These are phyloP conservation scores for Napeogenes inachia DNA, from an alignment of 2,888 invertebrate genomes.

Conservation along the genomic window DNA sequence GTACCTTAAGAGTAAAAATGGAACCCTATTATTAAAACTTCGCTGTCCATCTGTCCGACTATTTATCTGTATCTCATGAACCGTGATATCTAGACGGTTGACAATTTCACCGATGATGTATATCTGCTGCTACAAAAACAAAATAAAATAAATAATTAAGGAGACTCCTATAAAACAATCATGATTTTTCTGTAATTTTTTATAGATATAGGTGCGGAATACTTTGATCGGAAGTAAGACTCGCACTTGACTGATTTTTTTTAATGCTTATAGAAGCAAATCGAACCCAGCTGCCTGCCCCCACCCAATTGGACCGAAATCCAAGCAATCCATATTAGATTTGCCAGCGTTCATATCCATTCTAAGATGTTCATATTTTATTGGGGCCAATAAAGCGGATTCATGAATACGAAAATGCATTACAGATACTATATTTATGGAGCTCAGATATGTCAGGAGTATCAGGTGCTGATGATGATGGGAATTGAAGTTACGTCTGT, in stretches of 20 bases:
- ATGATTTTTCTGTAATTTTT: too few species aligned
- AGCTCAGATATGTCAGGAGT: slow-evolving; percentile 73
- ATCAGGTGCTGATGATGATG: slow-evolving; percentile 76
- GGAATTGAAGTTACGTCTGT: neutral
- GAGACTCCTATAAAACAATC: neutral
- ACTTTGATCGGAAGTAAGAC: too few species aligned
- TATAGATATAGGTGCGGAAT: too few species aligned
- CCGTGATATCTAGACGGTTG: too few species aligned
- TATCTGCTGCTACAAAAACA: too few species aligned
- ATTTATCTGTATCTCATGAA: too few species aligned
- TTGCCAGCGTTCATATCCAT: slow-evolving; percentile 76
- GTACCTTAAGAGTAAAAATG: too few species aligned
- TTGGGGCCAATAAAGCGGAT: slow-evolving; percentile 79
- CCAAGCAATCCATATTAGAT: slow-evolving; percentile 77
- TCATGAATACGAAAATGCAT: slow-evolving; percentile 79
- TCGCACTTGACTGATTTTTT: slow-evolving; percentile 30
- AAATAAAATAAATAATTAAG: neutral
- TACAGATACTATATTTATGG: slow-evolving; percentile 78
- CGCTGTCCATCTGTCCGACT: too few species aligned
- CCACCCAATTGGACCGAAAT: slow-evolving; percentile 65
- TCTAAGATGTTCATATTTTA: slow-evolving; percentile 79
- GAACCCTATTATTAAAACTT: too few species aligned
- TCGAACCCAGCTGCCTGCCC: slow-evolving; percentile 35
- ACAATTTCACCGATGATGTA: too few species aligned
- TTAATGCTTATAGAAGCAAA: slow-evolving; percentile 8